These are phyloP conservation scores for Sebastes taczanowskii DNA, from an alignment of 2,797 vertebrate species.

Conservation along the genomic window DNA sequence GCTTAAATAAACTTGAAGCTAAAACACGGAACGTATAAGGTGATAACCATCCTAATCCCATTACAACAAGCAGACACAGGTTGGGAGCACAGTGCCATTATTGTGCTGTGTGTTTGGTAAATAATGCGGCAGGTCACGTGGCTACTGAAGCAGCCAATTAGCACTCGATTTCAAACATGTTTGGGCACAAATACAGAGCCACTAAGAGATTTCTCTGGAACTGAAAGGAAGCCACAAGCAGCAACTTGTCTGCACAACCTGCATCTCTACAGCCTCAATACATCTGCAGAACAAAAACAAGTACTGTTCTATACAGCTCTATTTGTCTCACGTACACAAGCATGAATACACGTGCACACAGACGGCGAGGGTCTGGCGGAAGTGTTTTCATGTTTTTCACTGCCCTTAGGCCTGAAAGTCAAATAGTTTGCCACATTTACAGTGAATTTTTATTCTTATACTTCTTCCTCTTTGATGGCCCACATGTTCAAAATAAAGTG, in stretches of 20 bases:
- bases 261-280: conserved; percentile 23
- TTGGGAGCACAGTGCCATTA: background rate
- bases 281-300: conserved; percentile 55
- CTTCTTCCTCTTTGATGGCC: background rate
- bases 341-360: background rate
- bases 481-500: conserved; percentile 13
- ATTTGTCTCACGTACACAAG: background rate
- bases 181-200: conserved; percentile 53
- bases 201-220: conserved; percentile 20
- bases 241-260: conserved; percentile 59
- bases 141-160: conserved; percentile 19
- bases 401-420: background rate
- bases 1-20: background rate
- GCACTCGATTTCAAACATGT: conserved; percentile 51
- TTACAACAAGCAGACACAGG: conserved; percentile 9
- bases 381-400: background rate
- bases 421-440: conserved; percentile 25
- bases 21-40: background rate
- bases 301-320: background rate
- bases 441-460: conserved; percentile 7
- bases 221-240: conserved; percentile 48
- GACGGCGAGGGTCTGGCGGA: background rate
- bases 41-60: background rate
- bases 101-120: conserved; percentile 29
- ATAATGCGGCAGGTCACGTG: conserved; percentile 10